Percentiles rank a stretch among this genome's conserved stretches.
phyloP scores from a whole-genome alignment of 2,888 invertebrate species.

The Ophraella communa region DNA sequence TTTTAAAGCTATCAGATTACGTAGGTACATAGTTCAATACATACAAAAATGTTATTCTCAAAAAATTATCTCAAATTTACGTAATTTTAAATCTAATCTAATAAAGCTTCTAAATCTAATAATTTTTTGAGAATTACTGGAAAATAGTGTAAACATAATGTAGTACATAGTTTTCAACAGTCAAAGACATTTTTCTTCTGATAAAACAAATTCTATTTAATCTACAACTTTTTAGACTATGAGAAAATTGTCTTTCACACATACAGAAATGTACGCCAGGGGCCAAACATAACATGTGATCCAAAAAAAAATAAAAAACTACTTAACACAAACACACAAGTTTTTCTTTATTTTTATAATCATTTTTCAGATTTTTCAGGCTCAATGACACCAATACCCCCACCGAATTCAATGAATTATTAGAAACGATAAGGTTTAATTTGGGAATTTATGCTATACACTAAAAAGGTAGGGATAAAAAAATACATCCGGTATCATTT shows the following conservation, averaged over 20 bases:
- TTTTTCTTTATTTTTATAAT: constrained; percentile 47
- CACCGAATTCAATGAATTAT: constrained; percentile 52
- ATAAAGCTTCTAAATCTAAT: too few relatives aligned
- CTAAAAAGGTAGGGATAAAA: constrained; percentile 23
- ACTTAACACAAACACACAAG: constrained; percentile 42
- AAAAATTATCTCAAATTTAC: too few relatives aligned
- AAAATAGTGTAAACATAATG: background rate
- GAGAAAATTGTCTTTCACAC: background rate
- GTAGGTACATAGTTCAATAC: background rate
- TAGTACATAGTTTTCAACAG: background rate
- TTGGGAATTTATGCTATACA: constrained; percentile 48
- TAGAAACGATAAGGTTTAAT: constrained; percentile 49
- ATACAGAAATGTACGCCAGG: constrained; percentile 42
- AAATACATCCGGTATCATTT: too few relatives aligned
- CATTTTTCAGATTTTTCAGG: constrained; percentile 60
- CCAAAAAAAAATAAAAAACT: constrained; percentile 35
- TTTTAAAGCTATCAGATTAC: constrained; percentile 26
- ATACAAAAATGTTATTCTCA: background rate
- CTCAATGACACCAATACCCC: constrained; percentile 59
- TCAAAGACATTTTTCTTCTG: background rate
- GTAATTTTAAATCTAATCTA: too few relatives aligned
- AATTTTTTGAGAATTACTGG: background rate
- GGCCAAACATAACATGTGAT: constrained; percentile 52
- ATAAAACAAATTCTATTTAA: background rate
- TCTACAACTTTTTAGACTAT: background rate